These are phyloP conservation scores for Elachura formosa DNA, from an alignment of 2,113 vertebrate species.

Conservation along the genomic window DNA sequence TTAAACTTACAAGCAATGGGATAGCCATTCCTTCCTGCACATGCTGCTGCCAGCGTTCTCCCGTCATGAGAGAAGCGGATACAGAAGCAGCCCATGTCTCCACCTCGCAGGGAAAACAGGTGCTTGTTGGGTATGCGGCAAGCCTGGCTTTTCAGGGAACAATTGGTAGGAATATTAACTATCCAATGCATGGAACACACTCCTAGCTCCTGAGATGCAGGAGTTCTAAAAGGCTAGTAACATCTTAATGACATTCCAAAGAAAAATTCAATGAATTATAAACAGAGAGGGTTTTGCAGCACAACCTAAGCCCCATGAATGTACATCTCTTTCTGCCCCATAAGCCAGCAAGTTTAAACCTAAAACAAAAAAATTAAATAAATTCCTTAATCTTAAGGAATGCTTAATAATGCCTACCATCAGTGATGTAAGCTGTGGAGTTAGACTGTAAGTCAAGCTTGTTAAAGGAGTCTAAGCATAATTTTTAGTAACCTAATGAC, in stretches of 20 bases:
- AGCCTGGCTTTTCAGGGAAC: conserved; percentile 71
- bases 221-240: background rate
- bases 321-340: background rate
- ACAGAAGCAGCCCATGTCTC: conserved; percentile 88
- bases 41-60: conserved; percentile 86
- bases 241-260: background rate
- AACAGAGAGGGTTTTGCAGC: background rate
- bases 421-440: background rate
- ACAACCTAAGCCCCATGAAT: background rate
- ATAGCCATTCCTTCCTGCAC: conserved; percentile 88
- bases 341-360: background rate
- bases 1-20: conserved; percentile 83
- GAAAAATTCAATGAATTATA: background rate
- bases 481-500: background rate
- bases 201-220: background rate
- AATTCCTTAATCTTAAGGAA: background rate
- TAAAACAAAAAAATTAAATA: background rate
- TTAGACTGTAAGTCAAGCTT: background rate
- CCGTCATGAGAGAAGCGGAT: conserved; percentile 88
- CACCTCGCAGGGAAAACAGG: conserved; percentile 82
- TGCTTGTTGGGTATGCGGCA: conserved; percentile 92
- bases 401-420: background rate
- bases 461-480: background rate
- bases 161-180: background rate
- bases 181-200: background rate